Evolutionary conservation across 2,888 invertebrate genomes (phyloP), one percentile per base, ranked within the genome.

Genomic region (Volucella zonaria): DNA sequence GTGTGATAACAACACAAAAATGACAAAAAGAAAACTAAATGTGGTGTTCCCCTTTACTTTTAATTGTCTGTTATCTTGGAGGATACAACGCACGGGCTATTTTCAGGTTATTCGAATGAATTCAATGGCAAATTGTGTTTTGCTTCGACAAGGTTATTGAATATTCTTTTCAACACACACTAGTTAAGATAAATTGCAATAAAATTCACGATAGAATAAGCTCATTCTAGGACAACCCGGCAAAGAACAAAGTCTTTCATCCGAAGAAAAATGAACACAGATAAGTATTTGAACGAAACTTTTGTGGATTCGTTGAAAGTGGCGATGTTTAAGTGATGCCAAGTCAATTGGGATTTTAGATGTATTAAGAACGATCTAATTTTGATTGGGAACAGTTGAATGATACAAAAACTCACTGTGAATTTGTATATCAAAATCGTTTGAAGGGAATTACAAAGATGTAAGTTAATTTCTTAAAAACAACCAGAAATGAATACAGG

Each of bases 251-350:
- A 75, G 77, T 85, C 67, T 77, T 68, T 64, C 76, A 68, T 76
- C 61, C 38, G 77, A 76, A 71, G 79, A 83, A 75, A 83, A 83
- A 76, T 81, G 80, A 85, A 85, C 76, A 68, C 67, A 76, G 73
- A 62, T 62, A 80, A 67, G 9, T 45, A 80, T 71, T 56, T 81
- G n/a, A 85, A 85, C 81, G 81, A 85, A 81, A 58, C 49, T 64
- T 40, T 68, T n/a, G 14, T 67, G 31, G 70, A 52, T 56, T 85
- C 80, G 80, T 85, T 51, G 0, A 73, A 51, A 66, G 45, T 43
- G 8, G 18, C 18, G 67, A 74, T 15, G 18, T 8, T 15, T 9
- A 2, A 56, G 83, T 83, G 66, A 2, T 76, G 83, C 83, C 83
- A 80, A 31, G 14, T 64, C 1, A 15, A 10, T 61, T 8, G 23